phyloP scores from a whole-genome alignment of 2,888 invertebrate species.

The Tetranychus truncatus region DNA sequence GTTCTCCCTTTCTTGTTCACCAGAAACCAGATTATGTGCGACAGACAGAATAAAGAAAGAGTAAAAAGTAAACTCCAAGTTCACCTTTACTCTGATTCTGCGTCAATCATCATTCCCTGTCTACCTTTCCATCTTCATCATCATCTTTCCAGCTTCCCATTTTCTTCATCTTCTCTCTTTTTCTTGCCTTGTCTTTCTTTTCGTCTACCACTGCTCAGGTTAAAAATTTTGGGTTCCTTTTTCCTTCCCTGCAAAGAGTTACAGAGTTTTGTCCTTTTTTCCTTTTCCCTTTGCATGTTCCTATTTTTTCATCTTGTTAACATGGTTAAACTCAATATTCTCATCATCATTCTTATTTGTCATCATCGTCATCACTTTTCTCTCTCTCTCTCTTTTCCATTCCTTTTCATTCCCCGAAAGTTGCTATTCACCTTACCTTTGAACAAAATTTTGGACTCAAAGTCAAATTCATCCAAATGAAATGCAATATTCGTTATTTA shows the following conservation, averaged over 20 bases:
- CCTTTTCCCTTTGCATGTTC: not conserved
- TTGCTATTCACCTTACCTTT: no score
- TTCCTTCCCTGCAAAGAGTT: not conserved
- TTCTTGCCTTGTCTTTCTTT: no score
- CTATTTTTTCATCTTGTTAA: not conserved
- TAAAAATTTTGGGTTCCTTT: not conserved
- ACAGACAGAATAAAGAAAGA: not conserved
- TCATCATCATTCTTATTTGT: not conserved
- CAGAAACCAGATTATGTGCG: not conserved
- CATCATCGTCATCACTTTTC: not conserved
- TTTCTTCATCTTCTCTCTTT: not conserved
- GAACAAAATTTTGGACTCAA: no score
- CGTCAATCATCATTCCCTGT: not conserved
- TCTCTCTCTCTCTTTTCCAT: not conserved
- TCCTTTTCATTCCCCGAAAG: no score
- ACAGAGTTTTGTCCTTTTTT: not conserved
- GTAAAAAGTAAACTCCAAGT: not conserved
- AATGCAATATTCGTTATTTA: not conserved
- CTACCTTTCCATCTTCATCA: not conserved
- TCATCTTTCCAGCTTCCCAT: not conserved
- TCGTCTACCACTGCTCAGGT: no score
- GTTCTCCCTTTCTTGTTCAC: not conserved
- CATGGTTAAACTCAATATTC: not conserved
- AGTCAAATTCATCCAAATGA: no score
- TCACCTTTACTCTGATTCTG: not conserved